Base-by-base conservation (phyloP, 1,140 invertebrate genomes). In the Conus betulinus region DNA sequence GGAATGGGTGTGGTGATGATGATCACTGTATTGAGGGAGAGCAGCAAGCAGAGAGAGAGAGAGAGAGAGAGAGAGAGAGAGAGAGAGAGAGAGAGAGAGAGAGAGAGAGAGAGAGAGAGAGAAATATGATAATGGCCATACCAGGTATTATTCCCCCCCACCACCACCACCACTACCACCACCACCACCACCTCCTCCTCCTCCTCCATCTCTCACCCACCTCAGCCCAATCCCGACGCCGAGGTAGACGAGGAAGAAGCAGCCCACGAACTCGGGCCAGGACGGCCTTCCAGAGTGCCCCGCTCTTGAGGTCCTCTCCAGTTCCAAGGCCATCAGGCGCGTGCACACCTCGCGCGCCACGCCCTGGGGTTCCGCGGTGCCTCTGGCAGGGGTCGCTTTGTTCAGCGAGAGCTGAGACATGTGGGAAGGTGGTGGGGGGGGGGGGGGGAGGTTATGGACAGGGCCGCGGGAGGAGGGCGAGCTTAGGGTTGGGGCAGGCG, bases 181-280 rank as follows among this genome's bases (percentile, higher is more conserved):
- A 0, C 57, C 1, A 2, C 57, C 4, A 0, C 57, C 57, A 2
- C 57, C 57, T 11, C 52, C 78, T 81, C 8, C 57, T 11, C 57
- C 57, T 15, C 57, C 57, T 11, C 57, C 57, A 8, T 15, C 57
- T 11, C 57, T 15, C 10, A 13, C 78, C 39, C 78, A 85, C 81
- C 90, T 81, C 13, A 93, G 84, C 10, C 90, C 90, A 3, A 87
- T 84, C 25, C 90, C 91, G 3, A 93, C 90, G 27, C 90, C 85
- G 63, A 91, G 90, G 23, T 93, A 84, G 5, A 87, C 88, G 39
- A 93, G 74, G 13, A 94, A 81, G 7, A 91, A 85, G 53, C 91
- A 91, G 23, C 93, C 93, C 60, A 94, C 15, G 79, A 92, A 92
- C 88, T 94, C 93, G 0, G 0, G 91, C 93, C 15, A 91, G 13